These are phyloP conservation scores for Drosophila kambysellisi DNA, from an alignment of 2,888 invertebrate genomes.

Conservation along the genomic window DNA sequence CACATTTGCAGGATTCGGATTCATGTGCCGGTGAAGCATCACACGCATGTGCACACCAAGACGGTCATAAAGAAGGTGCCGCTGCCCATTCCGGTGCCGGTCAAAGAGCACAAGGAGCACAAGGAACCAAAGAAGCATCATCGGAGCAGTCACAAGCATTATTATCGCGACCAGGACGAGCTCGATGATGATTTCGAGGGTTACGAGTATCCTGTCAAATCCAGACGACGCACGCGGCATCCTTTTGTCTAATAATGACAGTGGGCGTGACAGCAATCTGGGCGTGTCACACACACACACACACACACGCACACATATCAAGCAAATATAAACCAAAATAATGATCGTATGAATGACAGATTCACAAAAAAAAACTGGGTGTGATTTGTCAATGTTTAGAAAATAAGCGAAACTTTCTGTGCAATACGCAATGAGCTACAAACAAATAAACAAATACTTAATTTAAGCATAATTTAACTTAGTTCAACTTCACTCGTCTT, in stretches of 20 bases:
- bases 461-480: slow-evolving; percentile 62
- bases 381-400: slow-evolving; percentile 76
- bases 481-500: neutral
- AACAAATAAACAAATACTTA: slow-evolving; percentile 52
- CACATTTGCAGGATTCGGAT: slow-evolving; percentile 81
- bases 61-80: slow-evolving; percentile 85
- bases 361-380: slow-evolving; percentile 58
- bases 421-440: slow-evolving; percentile 61
- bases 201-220: slow-evolving; percentile 84
- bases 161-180: slow-evolving; percentile 74
- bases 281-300: slow-evolving; percentile 33
- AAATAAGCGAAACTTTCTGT: slow-evolving; percentile 51
- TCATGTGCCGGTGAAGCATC: slow-evolving; percentile 85
- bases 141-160: slow-evolving; percentile 71
- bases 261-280: slow-evolving; percentile 25
- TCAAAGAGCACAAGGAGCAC: slow-evolving; percentile 79
- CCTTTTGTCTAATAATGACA: slow-evolving; percentile 77
- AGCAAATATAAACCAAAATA: slow-evolving; percentile 72
- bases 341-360: slow-evolving; percentile 47
- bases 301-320: slow-evolving; percentile 35
- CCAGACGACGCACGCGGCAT: slow-evolving; percentile 82
- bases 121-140: slow-evolving; percentile 76
- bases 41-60: slow-evolving; percentile 85
- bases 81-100: slow-evolving; percentile 83
- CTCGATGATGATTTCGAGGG: slow-evolving; percentile 83